Conservation (phyloP, 53 echinoderm and acorn worm species). For the Crossaster papposus region DNA sequence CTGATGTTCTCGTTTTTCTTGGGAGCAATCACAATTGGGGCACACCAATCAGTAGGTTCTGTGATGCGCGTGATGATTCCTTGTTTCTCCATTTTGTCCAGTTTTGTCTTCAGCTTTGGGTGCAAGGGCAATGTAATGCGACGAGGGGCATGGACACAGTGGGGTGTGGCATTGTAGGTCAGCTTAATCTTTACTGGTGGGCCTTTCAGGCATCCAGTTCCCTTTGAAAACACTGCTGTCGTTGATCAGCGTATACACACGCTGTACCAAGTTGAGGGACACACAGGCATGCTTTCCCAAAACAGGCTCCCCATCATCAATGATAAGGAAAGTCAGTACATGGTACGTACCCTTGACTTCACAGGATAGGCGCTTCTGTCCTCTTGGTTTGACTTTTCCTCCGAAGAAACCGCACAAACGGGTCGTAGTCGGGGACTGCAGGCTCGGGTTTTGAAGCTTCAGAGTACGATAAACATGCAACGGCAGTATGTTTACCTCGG, state of each 20-base stretch:
- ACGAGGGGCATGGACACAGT: conserved; percentile 7
- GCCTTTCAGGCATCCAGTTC: background rate
- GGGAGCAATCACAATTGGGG: conserved; percentile 42
- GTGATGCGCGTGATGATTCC: conserved; percentile 30
- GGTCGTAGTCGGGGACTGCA: background rate
- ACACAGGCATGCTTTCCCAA: conserved; percentile 22
- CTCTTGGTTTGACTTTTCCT: conserved; percentile 1
- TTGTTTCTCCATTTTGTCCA: conserved; percentile 29
- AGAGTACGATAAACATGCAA: background rate
- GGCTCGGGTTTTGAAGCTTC: background rate
- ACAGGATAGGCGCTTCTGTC: conserved; percentile 2
- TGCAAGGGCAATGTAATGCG: conserved; percentile 1
- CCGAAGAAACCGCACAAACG: conserved; percentile 25
- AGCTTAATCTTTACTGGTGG: conserved; percentile 21
- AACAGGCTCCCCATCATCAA: conserved; percentile 19
- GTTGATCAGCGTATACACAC: background rate
- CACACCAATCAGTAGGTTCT: conserved; percentile 34
- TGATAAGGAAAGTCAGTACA: conserved; percentile 15
- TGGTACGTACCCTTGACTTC: conserved; percentile 14
- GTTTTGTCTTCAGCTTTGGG: conserved; percentile 14
- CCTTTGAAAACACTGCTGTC: background rate
- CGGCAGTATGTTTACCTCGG: conserved; percentile 23
- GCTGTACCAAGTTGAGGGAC: background rate
- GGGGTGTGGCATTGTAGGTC: background rate
- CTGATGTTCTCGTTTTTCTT: conserved; percentile 37